Percentiles rank a stretch among this genome's conserved stretches.
Conservation (phyloP, 2,113 vertebrate genomes). For the Mesocricetus auratus region DNA sequence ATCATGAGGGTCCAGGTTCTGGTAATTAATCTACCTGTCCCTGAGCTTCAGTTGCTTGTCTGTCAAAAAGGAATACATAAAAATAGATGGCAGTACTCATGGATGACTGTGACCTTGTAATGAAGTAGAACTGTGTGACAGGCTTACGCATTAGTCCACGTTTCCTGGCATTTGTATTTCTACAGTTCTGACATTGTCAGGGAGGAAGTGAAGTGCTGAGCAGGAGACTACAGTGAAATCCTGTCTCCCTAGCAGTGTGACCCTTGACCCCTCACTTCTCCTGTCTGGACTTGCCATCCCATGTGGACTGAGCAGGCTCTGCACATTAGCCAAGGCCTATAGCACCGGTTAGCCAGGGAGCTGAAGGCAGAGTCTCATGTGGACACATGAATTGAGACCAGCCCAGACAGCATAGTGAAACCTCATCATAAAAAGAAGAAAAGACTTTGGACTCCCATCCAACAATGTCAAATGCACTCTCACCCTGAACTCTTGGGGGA, state of each 20-base stretch:
- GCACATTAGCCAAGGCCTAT: neutral
- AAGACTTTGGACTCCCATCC: too few species aligned
- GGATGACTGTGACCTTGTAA: neutral
- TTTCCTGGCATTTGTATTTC: neutral
- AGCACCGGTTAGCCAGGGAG: neutral
- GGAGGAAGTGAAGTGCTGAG: neutral
- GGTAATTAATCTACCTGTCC: too few species aligned
- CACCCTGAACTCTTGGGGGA: too few species aligned
- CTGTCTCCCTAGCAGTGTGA: neutral
- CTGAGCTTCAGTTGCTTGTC: too few species aligned
- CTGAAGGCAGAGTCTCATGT: neutral
- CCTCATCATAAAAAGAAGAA: neutral
- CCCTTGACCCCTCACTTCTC: neutral
- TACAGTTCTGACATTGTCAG: neutral
- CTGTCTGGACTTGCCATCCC: neutral
- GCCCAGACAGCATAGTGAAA: neutral
- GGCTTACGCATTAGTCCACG: neutral
- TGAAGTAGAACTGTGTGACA: neutral
- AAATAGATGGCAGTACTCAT: neutral
- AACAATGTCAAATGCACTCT: too few species aligned
- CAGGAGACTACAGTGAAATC: neutral
- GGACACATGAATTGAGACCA: neutral
- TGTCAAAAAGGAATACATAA: too few species aligned
- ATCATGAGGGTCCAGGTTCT: too few species aligned
- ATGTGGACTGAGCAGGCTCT: conserved; percentile 4